phyloP scores from a whole-genome alignment of 2,888 invertebrate species.

The Slavum lentiscoides region DNA sequence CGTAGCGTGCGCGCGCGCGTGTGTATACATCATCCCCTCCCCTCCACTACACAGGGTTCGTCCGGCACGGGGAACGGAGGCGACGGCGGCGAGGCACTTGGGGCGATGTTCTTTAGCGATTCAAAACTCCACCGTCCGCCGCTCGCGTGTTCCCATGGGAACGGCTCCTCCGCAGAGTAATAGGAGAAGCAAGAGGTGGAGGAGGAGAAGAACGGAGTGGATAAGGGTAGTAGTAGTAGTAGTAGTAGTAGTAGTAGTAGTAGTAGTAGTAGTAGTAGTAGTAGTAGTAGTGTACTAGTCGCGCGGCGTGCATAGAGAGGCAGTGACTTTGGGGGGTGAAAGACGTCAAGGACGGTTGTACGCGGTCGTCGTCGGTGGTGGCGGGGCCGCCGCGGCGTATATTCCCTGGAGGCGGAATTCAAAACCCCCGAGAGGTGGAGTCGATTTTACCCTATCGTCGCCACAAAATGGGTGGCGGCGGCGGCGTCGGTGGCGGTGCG shows the following conservation, averaged over 20 bases:
- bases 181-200: slow-evolving; percentile 55
- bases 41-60: background rate
- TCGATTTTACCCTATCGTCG: slow-evolving; percentile 56
- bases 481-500: background rate
- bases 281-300: too few species aligned
- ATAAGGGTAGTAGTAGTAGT: too few species aligned
- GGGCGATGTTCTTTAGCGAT: slow-evolving; percentile 46
- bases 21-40: background rate
- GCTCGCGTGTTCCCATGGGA: slow-evolving; percentile 64
- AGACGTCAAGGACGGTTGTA: slow-evolving; percentile 37
- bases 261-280: too few species aligned
- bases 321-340: slow-evolving; percentile 60
- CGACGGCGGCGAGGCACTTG: slow-evolving; percentile 27
- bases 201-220: too few species aligned
- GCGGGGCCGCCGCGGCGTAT: slow-evolving; percentile 29
- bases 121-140: slow-evolving; percentile 34
- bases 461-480: slow-evolving; percentile 52
- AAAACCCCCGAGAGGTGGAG: slow-evolving; percentile 63
- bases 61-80: background rate
- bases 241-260: too few species aligned
- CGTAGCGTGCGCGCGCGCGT: background rate
- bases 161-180: slow-evolving; percentile 60
- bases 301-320: slow-evolving; percentile 63
- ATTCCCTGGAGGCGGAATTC: slow-evolving; percentile 59
- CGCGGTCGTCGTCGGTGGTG: slow-evolving; percentile 2